Base-by-base conservation (phyloP, 1,140 invertebrate genomes). In the Cyclargus thomasi region DNA sequence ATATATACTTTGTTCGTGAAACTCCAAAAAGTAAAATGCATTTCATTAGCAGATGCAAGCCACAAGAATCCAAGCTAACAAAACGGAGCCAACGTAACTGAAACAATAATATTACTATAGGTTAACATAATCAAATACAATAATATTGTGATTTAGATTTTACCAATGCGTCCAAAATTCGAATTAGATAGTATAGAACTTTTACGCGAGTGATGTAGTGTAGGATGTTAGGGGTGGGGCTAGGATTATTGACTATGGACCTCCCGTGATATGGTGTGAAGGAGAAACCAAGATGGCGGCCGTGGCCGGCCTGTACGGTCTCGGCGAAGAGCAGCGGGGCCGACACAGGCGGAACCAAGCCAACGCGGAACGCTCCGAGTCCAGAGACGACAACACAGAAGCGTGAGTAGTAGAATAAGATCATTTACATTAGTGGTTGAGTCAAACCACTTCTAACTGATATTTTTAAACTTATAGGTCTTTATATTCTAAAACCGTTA, bases 141-240 rank as follows among this genome's bases (percentile, higher is more conserved):
- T 89, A 89, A 88, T 85, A 87, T 84, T 89, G 86, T 89, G 86
- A 89, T 89, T 79, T 81, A 82, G 69, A 83, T 76, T 67, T 74
- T 82, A 86, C 80, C 79, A 88, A 85, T 83, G 86, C 86, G 86
- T 88, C 86, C 86, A 88, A 88, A 20, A 78, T 82, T 81, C 77
- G 77, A 80, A 80, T 78, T 85, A 83, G 79, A 68, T 81, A 79
- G 79, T 80, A 68, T 67, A 55, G 14, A 36, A 68, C 68, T 55
- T 67, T 63, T 39, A 64, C 62, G 63, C 53, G 67, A 73, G 73
- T 73, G 69, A 77, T 76, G 74, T 74, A 70, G 70, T 62, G 64
- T 70, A 68, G 73, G 69, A 73, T 53, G 75, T 62, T 64, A 59
- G 64, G 53, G 53, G 63, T 67, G 72, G n/a, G 59, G 55, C 22